Evolutionary conservation across 2,888 invertebrate genomes (phyloP).

Genomic region (Drymonia ruficornis): DNA sequence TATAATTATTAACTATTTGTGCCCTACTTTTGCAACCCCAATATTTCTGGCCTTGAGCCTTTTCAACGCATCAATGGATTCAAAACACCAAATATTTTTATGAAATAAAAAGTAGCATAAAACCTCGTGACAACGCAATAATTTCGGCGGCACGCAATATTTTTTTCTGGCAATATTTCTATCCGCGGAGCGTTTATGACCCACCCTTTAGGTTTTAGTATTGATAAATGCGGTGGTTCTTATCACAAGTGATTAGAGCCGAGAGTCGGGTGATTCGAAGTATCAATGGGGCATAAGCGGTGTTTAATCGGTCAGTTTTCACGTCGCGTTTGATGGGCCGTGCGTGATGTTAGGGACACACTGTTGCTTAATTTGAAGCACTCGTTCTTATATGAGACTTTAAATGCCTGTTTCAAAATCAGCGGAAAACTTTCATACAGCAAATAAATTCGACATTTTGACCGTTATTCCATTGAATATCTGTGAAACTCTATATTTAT

Average conservation of each 20-base stretch:
- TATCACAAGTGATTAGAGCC: conserved; percentile 33
- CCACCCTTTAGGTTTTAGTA: conserved; percentile 15
- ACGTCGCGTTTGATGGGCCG: conserved; percentile 56
- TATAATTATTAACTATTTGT: no score
- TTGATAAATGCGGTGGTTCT: conserved; percentile 14
- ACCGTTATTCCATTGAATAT: no score
- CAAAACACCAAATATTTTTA: conserved; percentile 29
- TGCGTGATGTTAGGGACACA: conserved; percentile 53
- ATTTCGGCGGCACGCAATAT: conserved; percentile 53
- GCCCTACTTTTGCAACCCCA: conserved; percentile 13
- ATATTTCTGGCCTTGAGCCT: background rate
- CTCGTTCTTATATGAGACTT: background rate
- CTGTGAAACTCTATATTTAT: no score
- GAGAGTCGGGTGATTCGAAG: conserved; percentile 25
- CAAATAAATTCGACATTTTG: no score
- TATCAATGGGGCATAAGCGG: conserved; percentile 40
- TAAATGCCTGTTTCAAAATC: no score
- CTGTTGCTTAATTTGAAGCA: conserved; percentile 10
- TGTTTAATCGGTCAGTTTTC: conserved; percentile 62
- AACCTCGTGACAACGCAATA: conserved; percentile 46
- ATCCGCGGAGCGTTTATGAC: conserved; percentile 39
- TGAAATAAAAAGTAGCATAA: conserved; percentile 40
- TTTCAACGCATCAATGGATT: conserved; percentile 28
- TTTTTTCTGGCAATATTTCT: conserved; percentile 54
- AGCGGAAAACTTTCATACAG: no score